Evolutionary conservation across 35 echinoderm and acorn worm species (phyloP).

Genomic region (Heliocidaris erythrogramma): DNA sequence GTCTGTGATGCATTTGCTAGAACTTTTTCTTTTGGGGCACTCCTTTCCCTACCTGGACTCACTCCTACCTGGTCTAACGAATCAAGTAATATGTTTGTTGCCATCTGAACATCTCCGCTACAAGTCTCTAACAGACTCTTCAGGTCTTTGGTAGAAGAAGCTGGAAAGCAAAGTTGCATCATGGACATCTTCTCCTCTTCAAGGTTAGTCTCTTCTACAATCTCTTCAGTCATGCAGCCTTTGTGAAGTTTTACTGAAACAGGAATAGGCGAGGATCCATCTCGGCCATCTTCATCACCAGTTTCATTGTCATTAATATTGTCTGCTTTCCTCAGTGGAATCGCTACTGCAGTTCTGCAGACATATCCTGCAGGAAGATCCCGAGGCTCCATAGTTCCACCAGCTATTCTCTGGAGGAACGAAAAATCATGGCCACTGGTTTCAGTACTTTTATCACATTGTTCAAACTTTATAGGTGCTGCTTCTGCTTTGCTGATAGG

Average conservation of each 20-base stretch:
- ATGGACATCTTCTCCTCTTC: conserved; percentile 38
- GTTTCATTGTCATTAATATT: background rate
- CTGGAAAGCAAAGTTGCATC: conserved; percentile 63
- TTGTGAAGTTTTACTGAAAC: conserved; percentile 60
- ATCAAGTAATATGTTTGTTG: conserved; percentile 73
- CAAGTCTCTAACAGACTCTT: conserved; percentile 57
- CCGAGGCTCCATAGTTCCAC: background rate
- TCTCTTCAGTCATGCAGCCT: conserved; percentile 80
- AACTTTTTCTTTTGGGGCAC: background rate
- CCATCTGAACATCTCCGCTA: conserved; percentile 70
- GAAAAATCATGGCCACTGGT: conserved; percentile 49
- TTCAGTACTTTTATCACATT: background rate
- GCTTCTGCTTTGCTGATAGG: background rate
- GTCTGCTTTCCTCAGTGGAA: background rate
- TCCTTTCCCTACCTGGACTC: background rate
- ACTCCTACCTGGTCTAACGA: background rate
- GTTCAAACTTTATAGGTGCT: no score
- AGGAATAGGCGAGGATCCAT: conserved; percentile 54
- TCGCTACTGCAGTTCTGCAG: background rate
- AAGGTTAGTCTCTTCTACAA: background rate
- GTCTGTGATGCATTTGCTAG: background rate
- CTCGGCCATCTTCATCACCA: no score
- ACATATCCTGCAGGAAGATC: conserved; percentile 22
- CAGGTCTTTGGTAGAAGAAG: conserved; percentile 36
- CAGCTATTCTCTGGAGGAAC: conserved; percentile 38